Conservation (phyloP, 2,113 vertebrate species). For the Emydura subglobosa region DNA sequence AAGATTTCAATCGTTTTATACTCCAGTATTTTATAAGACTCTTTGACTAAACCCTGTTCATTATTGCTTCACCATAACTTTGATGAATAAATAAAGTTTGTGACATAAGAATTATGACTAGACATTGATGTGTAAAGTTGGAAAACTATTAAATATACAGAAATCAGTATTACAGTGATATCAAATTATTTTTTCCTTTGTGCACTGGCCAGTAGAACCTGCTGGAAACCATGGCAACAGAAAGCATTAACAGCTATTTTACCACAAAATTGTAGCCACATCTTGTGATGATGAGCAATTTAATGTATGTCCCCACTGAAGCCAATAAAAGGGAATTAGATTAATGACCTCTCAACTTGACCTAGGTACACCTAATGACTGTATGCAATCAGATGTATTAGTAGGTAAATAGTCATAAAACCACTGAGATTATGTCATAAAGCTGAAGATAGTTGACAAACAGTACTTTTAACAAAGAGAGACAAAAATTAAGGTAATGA, state of each 20-base stretch:
- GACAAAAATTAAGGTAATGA: background rate
- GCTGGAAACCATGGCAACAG: slow-evolving; percentile 42
- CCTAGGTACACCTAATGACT: background rate
- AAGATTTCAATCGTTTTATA: slow-evolving; percentile 32
- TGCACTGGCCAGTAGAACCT: background rate
- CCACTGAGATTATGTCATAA: background rate
- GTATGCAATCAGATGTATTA: background rate
- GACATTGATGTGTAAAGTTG: slow-evolving; percentile 27
- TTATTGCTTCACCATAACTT: background rate
- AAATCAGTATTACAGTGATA: background rate
- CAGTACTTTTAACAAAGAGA: background rate
- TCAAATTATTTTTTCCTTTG: slow-evolving; percentile 27
- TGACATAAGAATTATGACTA: slow-evolving; percentile 21
- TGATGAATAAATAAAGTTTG: background rate
- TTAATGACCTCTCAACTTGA: background rate
- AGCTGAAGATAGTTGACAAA: background rate
- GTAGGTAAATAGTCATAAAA: background rate
- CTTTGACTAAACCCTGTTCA: background rate
- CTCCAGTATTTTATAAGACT: background rate
- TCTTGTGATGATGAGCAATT: slow-evolving; percentile 15
- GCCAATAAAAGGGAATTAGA: background rate
- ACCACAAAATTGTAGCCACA: background rate
- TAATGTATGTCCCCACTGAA: background rate
- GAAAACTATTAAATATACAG: slow-evolving; percentile 24
- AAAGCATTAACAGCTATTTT: background rate